These are phyloP conservation scores for Spinus pinus DNA, from an alignment of 2,797 vertebrate genomes.

Conservation along the genomic window DNA sequence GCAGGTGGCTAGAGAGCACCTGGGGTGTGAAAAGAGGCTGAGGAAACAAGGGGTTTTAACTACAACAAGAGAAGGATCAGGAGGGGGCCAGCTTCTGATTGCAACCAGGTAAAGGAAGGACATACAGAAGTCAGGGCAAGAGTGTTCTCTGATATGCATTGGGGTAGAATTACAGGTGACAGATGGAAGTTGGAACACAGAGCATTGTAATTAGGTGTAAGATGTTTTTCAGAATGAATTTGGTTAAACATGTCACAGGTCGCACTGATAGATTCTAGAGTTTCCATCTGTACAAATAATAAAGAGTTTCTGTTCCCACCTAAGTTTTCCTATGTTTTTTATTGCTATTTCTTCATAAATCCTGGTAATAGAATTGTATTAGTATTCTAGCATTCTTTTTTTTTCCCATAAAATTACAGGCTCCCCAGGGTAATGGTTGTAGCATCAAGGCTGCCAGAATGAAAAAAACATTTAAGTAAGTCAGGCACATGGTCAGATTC, in stretches of 20 bases:
- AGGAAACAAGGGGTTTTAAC: not conserved
- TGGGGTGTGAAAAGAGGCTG: not conserved
- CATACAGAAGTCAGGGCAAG: not conserved
- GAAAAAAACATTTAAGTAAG: not conserved
- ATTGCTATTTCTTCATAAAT: not conserved
- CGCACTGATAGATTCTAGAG: not conserved
- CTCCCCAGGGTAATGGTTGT: not conserved
- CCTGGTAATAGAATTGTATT: not conserved
- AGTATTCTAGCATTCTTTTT: not conserved
- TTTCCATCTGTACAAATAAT: not conserved
- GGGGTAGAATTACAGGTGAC: not conserved
- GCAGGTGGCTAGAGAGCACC: accelerated
- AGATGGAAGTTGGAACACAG: not conserved
- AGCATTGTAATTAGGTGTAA: not conserved
- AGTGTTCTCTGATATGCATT: not conserved
- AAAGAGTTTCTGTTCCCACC: not conserved
- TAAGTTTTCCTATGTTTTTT: not conserved
- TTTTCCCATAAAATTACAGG: not conserved
- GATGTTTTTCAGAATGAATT: not conserved
- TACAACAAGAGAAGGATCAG: accelerated
- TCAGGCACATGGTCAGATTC: not conserved
- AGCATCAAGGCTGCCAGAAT: not conserved
- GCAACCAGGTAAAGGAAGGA: not conserved
- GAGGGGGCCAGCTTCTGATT: not conserved
- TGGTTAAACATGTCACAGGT: not conserved